Conservation (phyloP, 1,140 invertebrate genomes). For the Potamilus streckersoni region DNA sequence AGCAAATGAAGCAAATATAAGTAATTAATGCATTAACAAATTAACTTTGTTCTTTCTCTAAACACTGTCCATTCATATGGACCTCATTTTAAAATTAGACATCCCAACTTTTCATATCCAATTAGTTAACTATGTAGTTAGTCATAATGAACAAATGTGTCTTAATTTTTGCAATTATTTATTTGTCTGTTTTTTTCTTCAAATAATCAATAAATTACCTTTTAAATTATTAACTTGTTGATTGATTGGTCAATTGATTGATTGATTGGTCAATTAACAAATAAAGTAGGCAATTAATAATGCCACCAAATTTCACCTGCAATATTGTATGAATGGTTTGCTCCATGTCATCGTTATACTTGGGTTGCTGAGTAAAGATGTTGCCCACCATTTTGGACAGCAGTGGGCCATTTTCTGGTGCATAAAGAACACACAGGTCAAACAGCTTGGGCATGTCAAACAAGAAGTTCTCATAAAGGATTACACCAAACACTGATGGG, state of each 20-base stretch:
- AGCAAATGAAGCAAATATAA: too few species aligned
- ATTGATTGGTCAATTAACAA: not conserved
- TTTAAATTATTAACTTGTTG: too few species aligned
- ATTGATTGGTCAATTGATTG: not conserved
- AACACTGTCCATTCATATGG: too few species aligned
- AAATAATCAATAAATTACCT: too few species aligned
- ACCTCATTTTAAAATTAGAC: too few species aligned
- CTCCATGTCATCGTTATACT: conserved; percentile 78
- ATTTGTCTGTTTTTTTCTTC: too few species aligned
- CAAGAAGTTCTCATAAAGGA: conserved; percentile 84
- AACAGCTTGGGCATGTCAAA: conserved; percentile 85
- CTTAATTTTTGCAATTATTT: too few species aligned
- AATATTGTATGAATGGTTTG: conserved; percentile 69
- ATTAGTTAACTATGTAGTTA: too few species aligned
- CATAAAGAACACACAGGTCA: conserved; percentile 82
- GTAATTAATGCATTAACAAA: too few species aligned
- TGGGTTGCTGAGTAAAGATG: conserved; percentile 78
- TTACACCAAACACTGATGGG: conserved; percentile 74
- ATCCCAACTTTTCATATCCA: too few species aligned
- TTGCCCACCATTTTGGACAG: conserved; percentile 76
- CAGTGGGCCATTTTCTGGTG: conserved; percentile 74
- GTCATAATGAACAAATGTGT: too few species aligned
- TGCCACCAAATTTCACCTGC: conserved; percentile 49
- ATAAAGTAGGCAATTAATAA: not conserved
- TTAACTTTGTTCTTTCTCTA: too few species aligned